Evolutionary conservation across 2,797 vertebrate species (phyloP), one percentile per base, ranked within the genome.

Genomic region (Coranthus polyacanthus): DNA sequence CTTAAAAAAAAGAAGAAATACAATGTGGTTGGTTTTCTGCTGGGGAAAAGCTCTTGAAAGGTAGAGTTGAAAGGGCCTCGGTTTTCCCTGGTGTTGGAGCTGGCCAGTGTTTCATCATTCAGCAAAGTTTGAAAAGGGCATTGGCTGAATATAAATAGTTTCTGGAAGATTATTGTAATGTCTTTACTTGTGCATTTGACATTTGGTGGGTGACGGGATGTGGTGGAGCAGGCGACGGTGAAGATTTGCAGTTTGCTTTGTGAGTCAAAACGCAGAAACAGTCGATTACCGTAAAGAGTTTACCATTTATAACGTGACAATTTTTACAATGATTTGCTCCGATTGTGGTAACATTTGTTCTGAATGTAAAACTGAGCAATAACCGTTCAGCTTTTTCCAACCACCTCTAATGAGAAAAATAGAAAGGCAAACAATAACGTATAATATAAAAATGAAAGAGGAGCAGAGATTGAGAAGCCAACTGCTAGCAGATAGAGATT

Each of bases 401-500:
- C 9, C 5, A 24, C 18, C 37, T 29, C 4, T 54, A 24, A 67
- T 74, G 51, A 61, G 51, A 51, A 56, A 41, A 64, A 21, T 43
- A 15, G n/a, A 47, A 50, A 65, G 9, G 3, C 24, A 18, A 45
- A 34, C 4, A 43, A 37, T 6, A 45, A 6, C 2, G 45, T 41
- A 43, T 18, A 12, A 52, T 16, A 22, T 2, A 29, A 17, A 58
- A 18, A 53, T 11, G 15, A 12, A 26, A 54, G 2, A 12, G 9
- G 20, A 55, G 11, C 6, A 24, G 29, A 45, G 4, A 39, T 3
- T 21, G 22, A 38, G 12, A 22, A 42, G 49, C n/a, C 24, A n/a
- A 32, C 32, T 15, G 20, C 26, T 36, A 0, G 47, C 7, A 36
- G 18, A 8, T 1, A 12, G 11, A 0, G 0, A 21, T 52, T 38